Base-by-base conservation (phyloP, 2,113 vertebrate species). In the Larimichthys polyactis region DNA sequence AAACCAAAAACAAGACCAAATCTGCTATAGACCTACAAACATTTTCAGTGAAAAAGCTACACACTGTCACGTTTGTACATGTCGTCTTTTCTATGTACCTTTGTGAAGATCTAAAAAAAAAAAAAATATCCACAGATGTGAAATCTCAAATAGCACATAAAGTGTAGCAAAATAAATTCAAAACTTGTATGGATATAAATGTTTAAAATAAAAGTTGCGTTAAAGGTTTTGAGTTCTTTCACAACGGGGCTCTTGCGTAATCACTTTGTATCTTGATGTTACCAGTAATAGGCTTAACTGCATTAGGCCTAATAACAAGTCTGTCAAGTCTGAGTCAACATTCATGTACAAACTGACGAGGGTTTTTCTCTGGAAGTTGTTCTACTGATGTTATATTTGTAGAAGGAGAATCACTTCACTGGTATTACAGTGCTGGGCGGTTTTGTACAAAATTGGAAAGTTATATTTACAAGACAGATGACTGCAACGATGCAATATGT, bases 201-300 rank as follows among this genome's bases (percentile, higher is more conserved):
- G 16, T 48, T 32, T 4, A 4, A 5, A 11, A 29, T 11, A 27
- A 32, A 68, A 69, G 46, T 60, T 20, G 8, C 59, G n/a, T 59
- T 58, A 8, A 8, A 36, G 8, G 44, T 58, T 58, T 32, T 15
- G 3, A 51, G 36, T 14, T 72, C 4, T 75, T 55, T 75, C 59
- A 67, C 14, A 78, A 44, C 29, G 8, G 14, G 10, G 14, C 1
- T 52, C n/a, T 74, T 70, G 69, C n/a, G 19, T 24, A 81, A 62
- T 46, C 14, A 24, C 4, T 65, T 40, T 63, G 48, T 43, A 10
- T 63, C 15, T 40, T 17, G 36, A 66, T 68, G 15, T 32, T 48
- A 60, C 16, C 59, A 46, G 54, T 19, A 32, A 40, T 0, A 49
- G 40, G 2, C 11, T 36, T 15, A 49, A 51, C 19, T 32, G 44